These are phyloP conservation scores for Homarus gammarus DNA, from an alignment of 2,888 invertebrate genomes.

Conservation along the genomic window DNA sequence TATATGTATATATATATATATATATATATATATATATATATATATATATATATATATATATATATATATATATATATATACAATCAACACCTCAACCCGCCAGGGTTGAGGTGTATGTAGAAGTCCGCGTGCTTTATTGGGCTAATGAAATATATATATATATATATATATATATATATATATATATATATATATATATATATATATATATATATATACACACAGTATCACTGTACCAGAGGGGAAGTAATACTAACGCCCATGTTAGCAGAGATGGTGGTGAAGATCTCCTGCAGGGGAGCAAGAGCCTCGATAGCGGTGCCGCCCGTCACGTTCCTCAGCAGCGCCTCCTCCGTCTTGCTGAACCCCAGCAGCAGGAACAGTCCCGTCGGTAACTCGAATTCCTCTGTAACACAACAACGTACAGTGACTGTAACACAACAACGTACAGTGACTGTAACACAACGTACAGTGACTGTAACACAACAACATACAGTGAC, in stretches of 20 bases:
- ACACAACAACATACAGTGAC: no score
- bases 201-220: slow-evolving; percentile 21
- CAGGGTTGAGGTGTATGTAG: no score
- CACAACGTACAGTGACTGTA: no score
- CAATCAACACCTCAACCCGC: background rate
- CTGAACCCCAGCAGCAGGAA: slow-evolving; percentile 75
- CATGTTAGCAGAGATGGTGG: slow-evolving; percentile 51
- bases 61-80: slow-evolving; percentile 37
- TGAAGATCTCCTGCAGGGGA: slow-evolving; percentile 55
- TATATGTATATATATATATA: slow-evolving; percentile 25
- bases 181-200: slow-evolving; percentile 31
- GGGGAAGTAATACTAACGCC: slow-evolving; percentile 75
- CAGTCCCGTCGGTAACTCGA: slow-evolving; percentile 64
- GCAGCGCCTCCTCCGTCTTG: slow-evolving; percentile 68
- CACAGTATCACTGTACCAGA: no score
- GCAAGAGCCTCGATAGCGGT: slow-evolving; percentile 70
- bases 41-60: slow-evolving; percentile 45
- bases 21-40: slow-evolving; percentile 28
- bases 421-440: no score
- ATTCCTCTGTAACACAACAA: slow-evolving; percentile 61
- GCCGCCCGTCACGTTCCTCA: slow-evolving; percentile 67
- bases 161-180: slow-evolving; percentile 20
- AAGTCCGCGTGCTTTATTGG: no score
- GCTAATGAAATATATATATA: background rate
- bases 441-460: no score